A percentile compares a stretch with the other conserved stretches of the same genome.
phyloP scores from a whole-genome alignment of 2,113 vertebrate genomes.

The Climacteris rufus region DNA sequence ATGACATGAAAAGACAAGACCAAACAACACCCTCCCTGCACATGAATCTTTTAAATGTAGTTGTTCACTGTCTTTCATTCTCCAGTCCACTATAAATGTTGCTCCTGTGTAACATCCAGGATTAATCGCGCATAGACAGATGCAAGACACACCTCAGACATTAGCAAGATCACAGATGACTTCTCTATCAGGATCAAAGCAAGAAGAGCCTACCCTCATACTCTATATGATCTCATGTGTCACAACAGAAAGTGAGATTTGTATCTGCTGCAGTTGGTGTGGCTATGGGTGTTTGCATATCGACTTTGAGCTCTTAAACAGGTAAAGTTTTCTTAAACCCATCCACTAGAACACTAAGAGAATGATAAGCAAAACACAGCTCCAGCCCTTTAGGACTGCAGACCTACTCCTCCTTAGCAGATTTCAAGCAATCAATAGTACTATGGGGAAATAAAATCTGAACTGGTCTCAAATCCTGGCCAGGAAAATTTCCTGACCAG shows the following conservation, averaged over 20 bases:
- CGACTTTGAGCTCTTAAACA: background rate
- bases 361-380: background rate
- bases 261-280: background rate
- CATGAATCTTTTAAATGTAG: background rate
- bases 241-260: background rate
- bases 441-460: background rate
- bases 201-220: background rate
- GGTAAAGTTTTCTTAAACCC: background rate
- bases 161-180: background rate
- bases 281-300: background rate
- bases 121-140: background rate
- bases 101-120: background rate
- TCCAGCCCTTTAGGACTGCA: background rate
- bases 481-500: background rate
- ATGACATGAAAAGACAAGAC: background rate
- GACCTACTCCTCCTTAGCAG: background rate
- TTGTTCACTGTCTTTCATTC: background rate
- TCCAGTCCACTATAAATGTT: background rate
- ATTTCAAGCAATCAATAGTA: background rate
- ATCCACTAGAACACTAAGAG: background rate
- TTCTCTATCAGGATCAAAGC: background rate
- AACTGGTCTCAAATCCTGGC: background rate
- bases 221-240: background rate
- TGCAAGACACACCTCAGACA: background rate
- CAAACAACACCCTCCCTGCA: fast-evolving